phyloP scores from a whole-genome alignment of 2,888 invertebrate genomes.

The Anarsia innoxiella region DNA sequence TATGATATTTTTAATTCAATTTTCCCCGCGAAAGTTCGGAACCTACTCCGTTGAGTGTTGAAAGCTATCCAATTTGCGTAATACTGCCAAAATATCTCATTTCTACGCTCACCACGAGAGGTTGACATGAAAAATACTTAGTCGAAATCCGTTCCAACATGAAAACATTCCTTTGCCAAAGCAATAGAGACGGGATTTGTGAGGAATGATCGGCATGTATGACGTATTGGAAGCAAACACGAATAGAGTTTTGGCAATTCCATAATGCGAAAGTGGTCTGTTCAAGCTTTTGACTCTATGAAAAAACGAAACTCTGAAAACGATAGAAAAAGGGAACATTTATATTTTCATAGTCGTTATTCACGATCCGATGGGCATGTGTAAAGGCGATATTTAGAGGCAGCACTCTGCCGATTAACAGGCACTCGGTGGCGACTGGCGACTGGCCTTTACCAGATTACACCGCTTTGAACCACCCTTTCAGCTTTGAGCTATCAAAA shows the following conservation, averaged over 20 bases:
- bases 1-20: conserved; percentile 76
- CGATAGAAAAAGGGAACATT: conserved; percentile 72
- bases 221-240: conserved; percentile 34
- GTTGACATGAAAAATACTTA: conserved; percentile 26
- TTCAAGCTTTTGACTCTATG: conserved; percentile 75
- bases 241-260: conserved; percentile 74
- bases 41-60: conserved; percentile 75
- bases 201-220: conserved; percentile 20
- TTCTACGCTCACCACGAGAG: conserved; percentile 66
- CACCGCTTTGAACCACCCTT: conserved; percentile 62
- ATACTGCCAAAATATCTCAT: conserved; percentile 76
- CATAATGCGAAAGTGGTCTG: conserved; percentile 76
- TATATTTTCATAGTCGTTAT: conserved; percentile 74
- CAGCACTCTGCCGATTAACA: conserved; percentile 72
- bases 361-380: conserved; percentile 68
- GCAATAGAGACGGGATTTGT: conserved; percentile 27
- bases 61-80: conserved; percentile 77
- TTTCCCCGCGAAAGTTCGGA: conserved; percentile 72
- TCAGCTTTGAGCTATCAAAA: conserved; percentile 66
- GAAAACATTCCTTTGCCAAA: conserved; percentile 23
- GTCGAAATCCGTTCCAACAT: conserved; percentile 23
- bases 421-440: conserved; percentile 34
- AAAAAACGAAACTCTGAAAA: conserved; percentile 71
- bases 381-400: conserved; percentile 71
- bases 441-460: conserved; percentile 45